Percentiles rank a stretch among this genome's conserved stretches.
These are phyloP conservation scores for Polyergus mexicanus DNA, from an alignment of 1,140 invertebrate genomes.

Conservation along the genomic window DNA sequence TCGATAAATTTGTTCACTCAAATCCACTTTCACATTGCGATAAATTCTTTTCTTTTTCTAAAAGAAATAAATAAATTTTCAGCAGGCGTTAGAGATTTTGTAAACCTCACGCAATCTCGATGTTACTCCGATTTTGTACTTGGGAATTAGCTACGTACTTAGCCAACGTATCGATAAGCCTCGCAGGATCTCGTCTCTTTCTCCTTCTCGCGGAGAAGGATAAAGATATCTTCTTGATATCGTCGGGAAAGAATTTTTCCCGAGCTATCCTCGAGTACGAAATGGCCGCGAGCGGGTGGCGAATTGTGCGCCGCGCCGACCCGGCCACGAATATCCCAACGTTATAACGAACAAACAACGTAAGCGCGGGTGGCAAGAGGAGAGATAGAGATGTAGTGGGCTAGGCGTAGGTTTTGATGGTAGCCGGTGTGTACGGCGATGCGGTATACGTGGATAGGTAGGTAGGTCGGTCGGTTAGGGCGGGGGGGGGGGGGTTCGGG, in stretches of 20 bases:
- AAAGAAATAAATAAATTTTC: conserved; percentile 6
- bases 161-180: conserved; percentile 25
- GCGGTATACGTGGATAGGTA: conserved; percentile 42
- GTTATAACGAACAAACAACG: conserved; percentile 54
- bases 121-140: not conserved
- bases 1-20: not conserved
- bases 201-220: not conserved
- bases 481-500: conserved; percentile 44
- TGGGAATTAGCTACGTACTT: conserved; percentile 12
- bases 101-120: not conserved
- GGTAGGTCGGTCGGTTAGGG: conserved; percentile 60
- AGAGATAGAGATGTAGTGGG: conserved; percentile 70
- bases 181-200: too few relatives aligned
- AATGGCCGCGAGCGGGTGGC: conserved; percentile 28
- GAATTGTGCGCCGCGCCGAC: conserved; percentile 33
- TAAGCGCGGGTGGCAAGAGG: conserved; percentile 42
- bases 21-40: not conserved
- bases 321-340: conserved; percentile 49
- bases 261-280: conserved; percentile 15
- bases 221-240: not conserved
- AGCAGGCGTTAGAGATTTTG: not conserved
- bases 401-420: conserved; percentile 76
- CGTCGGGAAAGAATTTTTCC: conserved; percentile 58
- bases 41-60: not conserved
- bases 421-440: conserved; percentile 68